Evolutionary conservation across 1,140 invertebrate genomes (phyloP), one percentile per base, ranked within the genome.

Genomic region (Trichomalopsis sarcophagae): DNA sequence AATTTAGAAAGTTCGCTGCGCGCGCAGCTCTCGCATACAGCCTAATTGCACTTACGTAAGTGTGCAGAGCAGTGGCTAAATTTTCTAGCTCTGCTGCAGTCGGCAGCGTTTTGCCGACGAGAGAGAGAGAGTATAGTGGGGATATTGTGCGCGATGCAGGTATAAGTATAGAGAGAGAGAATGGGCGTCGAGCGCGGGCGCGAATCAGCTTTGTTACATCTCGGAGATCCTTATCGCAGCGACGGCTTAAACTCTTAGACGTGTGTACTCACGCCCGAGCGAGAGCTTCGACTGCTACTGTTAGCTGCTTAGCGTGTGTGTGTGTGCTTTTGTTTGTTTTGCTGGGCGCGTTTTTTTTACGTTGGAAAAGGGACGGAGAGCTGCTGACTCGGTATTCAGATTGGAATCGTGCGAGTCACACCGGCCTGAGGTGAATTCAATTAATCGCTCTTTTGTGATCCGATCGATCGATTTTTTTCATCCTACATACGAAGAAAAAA

Each of bases 1-100:
- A 89, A 87, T 89, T 89, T 90, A 90, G 89, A 90, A 90, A 90
- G 89, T 89, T 47, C 36, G 50, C 50, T 11, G 21, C 27, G 62
- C 68, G 62, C 55, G 74, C 84, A 73, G 79, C 75, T 62, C 75
- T 62, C 83, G 79, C 55, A n/a, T n/a, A 62, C 7, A 78, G 50
- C 81, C 85, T 88, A 88, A 88, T 86, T 89, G 84, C 82, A 78
- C 82, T 86, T 88, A 86, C 87, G 87, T 87, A 87, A 86, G 73
- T 79, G 40, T 75, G 55, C 71, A 74, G 33, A 21, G 14, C 17
- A 9, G 17, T 17, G 17, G n/a, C 68, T 33, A 9, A 71, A 33
- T 71, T 71, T 71, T 33, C 68, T 33, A 11, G 68, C 66, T 21
- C n/a, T 17, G n/a, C 66, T 68, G 27, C 27, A 62, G 14, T 71